A percentile compares a stretch with the other conserved stretches of the same genome.
Conservation (phyloP, 2,113 vertebrate species). For the Petrocephalus zakoni region DNA sequence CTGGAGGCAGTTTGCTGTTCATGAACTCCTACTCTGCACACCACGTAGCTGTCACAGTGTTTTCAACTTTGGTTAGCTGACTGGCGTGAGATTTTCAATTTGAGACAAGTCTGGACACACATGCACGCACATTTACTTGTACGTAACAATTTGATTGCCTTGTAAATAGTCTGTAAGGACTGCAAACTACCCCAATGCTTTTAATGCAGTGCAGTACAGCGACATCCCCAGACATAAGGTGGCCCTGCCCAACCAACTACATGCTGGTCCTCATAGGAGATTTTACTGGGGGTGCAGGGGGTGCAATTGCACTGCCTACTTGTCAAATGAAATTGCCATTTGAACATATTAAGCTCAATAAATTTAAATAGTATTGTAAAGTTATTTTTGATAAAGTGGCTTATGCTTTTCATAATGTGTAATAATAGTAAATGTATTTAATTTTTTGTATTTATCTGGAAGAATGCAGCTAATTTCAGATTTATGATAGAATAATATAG, state of each 20-base stretch:
- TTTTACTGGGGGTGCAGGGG: neutral
- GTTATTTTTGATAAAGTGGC: neutral
- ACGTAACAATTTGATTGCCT: too few species aligned
- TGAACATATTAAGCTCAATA: neutral
- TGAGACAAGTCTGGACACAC: too few species aligned
- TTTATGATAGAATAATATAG: too few species aligned
- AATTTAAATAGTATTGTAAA: neutral
- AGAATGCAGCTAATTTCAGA: neutral
- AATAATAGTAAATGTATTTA: neutral
- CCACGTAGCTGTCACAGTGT: conserved; percentile 21
- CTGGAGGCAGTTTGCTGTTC: neutral
- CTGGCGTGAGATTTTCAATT: neutral
- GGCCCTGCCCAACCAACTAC: neutral
- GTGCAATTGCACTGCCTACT: neutral
- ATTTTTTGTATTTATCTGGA: neutral
- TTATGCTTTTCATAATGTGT: neutral
- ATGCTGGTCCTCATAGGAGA: neutral
- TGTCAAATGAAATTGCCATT: neutral
- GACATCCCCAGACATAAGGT: neutral
- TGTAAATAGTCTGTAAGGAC: too few species aligned
- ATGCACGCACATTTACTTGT: too few species aligned
- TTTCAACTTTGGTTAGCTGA: too few species aligned
- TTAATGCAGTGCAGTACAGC: neutral
- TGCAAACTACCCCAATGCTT: too few species aligned
- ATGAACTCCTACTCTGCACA: conserved; percentile 25